Base-by-base conservation (phyloP, 2,888 invertebrate species). In the Microplitis manilae region DNA sequence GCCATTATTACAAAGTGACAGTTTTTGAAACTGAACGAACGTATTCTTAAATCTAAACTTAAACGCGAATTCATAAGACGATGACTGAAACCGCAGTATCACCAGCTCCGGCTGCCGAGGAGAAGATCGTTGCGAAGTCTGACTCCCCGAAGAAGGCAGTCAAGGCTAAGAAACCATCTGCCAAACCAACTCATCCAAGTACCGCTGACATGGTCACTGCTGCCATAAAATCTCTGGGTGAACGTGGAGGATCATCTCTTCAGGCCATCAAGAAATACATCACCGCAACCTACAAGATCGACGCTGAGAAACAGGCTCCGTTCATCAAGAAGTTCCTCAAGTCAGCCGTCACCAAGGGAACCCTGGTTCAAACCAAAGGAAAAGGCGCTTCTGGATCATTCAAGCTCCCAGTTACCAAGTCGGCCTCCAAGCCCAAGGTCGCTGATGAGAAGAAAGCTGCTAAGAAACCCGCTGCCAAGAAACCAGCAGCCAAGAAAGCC, bases 201-300 rank as follows among this genome's bases (percentile, higher is more conserved):
- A 91, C 91, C 0, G 85, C 91, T 1, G 90, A 90, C 39, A 93
- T 94, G 93, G 93, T 94, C 0, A 91, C 90, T 81, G 89, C 88
- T 61, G 93, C 94, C 2, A 91, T 93, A 68, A 90, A 89, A 79
- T 87, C 89, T 77, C 85, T 93, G 74, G 92, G 92, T 82, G 92
- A 93, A 83, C 91, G 92, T 60, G 91, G 91, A 76, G 94, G 94
- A 40, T 93, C 93, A 0, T 93, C 93, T 0, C 84, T 88, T 81
- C 91, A 87, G 85, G 92, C 92, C 1, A 93, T 94, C 86, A 94
- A 93, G 86, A 94, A 94, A 85, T 94, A 93, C 86, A 91, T 94
- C 69, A 87, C 91, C 7, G 90, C 91, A 30, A 92, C 91, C 77
- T 93, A 93, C 91, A 92, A 92, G 78, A 90, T 93, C 6, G 93